Percentiles rank a stretch among this genome's conserved stretches.
Conservation (phyloP, 2,113 vertebrate species). For the Campylomormyrus tamandua region DNA sequence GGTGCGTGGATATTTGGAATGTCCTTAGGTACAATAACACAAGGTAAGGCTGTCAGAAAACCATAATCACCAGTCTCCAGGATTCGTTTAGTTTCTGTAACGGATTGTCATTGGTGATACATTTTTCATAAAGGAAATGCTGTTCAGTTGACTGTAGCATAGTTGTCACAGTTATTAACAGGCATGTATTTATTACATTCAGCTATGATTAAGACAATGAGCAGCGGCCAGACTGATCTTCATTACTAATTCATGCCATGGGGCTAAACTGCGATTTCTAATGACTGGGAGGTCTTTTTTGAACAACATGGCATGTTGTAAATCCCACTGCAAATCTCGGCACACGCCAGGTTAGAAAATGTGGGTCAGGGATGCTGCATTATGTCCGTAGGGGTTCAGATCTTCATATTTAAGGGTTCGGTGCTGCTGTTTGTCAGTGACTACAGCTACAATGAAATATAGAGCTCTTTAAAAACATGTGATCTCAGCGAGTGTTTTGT, state of each 20-base stretch:
- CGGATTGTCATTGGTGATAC: not conserved
- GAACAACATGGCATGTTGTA: no score
- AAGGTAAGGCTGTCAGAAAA: not conserved
- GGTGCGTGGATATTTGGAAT: not conserved
- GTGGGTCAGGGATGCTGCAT: conserved; percentile 6
- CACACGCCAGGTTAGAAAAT: not conserved
- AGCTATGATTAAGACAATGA: not conserved
- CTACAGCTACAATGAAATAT: not conserved
- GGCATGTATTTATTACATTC: not conserved
- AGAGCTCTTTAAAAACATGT: not conserved
- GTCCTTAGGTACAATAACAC: not conserved
- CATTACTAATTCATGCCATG: not conserved
- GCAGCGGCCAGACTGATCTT: not conserved
- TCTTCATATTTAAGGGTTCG: not conserved
- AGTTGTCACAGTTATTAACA: not conserved
- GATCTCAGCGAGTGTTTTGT: not conserved
- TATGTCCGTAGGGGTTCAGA: not conserved
- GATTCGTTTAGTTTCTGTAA: not conserved
- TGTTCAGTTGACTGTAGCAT: not conserved
- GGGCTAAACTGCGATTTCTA: not conserved
- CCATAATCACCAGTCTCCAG: not conserved
- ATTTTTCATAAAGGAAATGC: not conserved
- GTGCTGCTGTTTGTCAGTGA: not conserved
- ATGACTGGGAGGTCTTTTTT: not conserved
- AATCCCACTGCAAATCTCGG: not conserved